Percentiles rank a stretch among this genome's conserved stretches.
Conservation (phyloP, 2,797 vertebrate genomes). For the Chromobotia macracanthus region DNA sequence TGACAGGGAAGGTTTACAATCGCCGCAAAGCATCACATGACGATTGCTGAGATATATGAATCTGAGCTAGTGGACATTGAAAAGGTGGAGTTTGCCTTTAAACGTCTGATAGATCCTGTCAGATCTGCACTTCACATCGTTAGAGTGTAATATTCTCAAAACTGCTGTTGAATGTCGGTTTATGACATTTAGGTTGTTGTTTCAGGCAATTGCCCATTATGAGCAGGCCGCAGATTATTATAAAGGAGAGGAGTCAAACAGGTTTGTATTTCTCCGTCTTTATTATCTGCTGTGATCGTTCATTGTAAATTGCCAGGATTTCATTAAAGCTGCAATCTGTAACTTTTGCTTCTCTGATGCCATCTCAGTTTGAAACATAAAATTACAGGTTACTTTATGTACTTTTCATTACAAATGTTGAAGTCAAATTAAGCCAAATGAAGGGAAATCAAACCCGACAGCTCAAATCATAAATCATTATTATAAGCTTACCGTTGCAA, state of each 20-base stretch:
- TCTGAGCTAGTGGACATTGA: conserved; percentile 63
- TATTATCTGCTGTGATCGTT: not conserved
- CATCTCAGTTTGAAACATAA: too few species aligned
- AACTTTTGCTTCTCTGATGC: too few species aligned
- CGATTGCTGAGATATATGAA: conserved; percentile 70
- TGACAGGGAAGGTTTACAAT: conserved; percentile 77
- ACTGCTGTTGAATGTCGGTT: not conserved
- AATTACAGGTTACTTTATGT: too few species aligned
- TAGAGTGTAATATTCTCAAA: too few species aligned
- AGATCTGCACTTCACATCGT: not conserved
- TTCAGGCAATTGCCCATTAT: conserved; percentile 82
- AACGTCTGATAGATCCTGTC: not conserved
- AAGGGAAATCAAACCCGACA: too few species aligned
- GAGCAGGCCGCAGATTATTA: conserved; percentile 85
- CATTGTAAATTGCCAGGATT: not conserved
- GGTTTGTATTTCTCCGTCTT: conserved; percentile 65
- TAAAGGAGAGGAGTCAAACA: conserved; percentile 84
- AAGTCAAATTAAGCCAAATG: too few species aligned
- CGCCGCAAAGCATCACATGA: conserved; percentile 83
- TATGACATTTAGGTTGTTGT: conserved; percentile 29
- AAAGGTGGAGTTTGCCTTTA: conserved; percentile 50
- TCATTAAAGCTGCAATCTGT: too few species aligned
- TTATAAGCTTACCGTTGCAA: too few species aligned
- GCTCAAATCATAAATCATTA: too few species aligned
- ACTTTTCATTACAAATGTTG: too few species aligned